Conservation (phyloP, 2,888 invertebrate genomes). For the Mesopsocus fuscifrons region DNA sequence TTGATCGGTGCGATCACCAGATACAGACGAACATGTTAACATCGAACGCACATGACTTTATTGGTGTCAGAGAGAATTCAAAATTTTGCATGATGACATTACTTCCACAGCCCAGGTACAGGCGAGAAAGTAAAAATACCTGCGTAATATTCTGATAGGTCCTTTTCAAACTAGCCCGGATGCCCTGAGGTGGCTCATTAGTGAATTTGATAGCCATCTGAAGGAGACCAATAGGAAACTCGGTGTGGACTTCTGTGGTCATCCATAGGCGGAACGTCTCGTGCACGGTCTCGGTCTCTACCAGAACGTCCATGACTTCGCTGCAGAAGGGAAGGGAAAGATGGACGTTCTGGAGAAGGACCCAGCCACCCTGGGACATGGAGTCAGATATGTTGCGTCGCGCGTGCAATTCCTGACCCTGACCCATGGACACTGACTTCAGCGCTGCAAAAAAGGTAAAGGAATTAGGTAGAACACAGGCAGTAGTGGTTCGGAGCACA, state of each 20-base stretch:
- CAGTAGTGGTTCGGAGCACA: no score
- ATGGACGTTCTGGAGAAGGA: slow-evolving; percentile 87
- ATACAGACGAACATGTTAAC: no score
- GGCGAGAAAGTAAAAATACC: no score
- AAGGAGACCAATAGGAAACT: slow-evolving; percentile 72
- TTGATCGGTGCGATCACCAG: no score
- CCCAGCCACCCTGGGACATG: slow-evolving; percentile 63
- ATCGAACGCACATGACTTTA: no score
- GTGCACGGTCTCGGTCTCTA: slow-evolving; percentile 66
- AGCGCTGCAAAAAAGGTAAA: slow-evolving; percentile 32
- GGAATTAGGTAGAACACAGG: not conserved
- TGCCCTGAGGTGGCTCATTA: slow-evolving; percentile 93
- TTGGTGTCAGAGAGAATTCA: no score
- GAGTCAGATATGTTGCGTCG: slow-evolving; percentile 62
- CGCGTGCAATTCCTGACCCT: slow-evolving; percentile 84
- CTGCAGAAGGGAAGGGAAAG: slow-evolving; percentile 86
- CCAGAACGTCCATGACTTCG: slow-evolving; percentile 75
- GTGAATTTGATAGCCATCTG: slow-evolving; percentile 95
- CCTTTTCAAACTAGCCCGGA: slow-evolving; percentile 79
- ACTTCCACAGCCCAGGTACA: no score
- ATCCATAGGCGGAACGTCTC: slow-evolving; percentile 80
- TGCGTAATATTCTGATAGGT: slow-evolving; percentile 78
- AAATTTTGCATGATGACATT: no score
- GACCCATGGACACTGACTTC: slow-evolving; percentile 90
- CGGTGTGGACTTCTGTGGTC: slow-evolving; percentile 82